These are phyloP conservation scores for Drosophila rufa DNA, from an alignment of 1,140 invertebrate species.

Conservation along the genomic window DNA sequence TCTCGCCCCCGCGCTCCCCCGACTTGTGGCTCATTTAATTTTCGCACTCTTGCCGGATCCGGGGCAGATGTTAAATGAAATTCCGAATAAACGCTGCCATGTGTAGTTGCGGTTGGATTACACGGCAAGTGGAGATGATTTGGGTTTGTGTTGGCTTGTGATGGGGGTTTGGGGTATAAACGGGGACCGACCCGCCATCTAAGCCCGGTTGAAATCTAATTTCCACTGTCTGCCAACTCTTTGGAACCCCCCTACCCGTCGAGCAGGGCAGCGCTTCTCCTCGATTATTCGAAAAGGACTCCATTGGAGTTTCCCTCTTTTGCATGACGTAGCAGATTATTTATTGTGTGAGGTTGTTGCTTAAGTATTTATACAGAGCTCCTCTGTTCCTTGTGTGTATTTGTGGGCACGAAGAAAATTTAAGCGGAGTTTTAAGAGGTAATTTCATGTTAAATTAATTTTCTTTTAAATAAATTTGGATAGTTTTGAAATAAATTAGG, in stretches of 20 bases:
- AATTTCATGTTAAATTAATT: background rate
- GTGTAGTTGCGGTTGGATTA: slow-evolving; percentile 50
- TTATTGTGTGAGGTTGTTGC: slow-evolving; percentile 79
- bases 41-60: slow-evolving; percentile 68
- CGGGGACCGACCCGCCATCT: slow-evolving; percentile 13
- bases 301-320: slow-evolving; percentile 42
- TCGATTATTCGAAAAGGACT: slow-evolving; percentile 18
- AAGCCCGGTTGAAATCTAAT: slow-evolving; percentile 61
- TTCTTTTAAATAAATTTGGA: too few relatives aligned
- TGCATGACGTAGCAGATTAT: slow-evolving; percentile 78
- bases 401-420: slow-evolving; percentile 15
- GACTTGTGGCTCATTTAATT: slow-evolving; percentile 80
- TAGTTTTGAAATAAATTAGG: too few relatives aligned
- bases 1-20: slow-evolving; percentile 15
- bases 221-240: slow-evolving; percentile 60
- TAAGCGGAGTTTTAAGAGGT: background rate
- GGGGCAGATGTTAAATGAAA: slow-evolving; percentile 32
- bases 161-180: background rate
- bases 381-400: slow-evolving; percentile 11
- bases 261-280: slow-evolving; percentile 1
- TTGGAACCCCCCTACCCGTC: slow-evolving; percentile 1
- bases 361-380: slow-evolving; percentile 56
- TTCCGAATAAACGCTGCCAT: slow-evolving; percentile 48
- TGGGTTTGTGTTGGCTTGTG: background rate
- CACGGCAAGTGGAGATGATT: background rate